Conservation (phyloP, 1,140 invertebrate genomes). For the Eciton burchellii region DNA sequence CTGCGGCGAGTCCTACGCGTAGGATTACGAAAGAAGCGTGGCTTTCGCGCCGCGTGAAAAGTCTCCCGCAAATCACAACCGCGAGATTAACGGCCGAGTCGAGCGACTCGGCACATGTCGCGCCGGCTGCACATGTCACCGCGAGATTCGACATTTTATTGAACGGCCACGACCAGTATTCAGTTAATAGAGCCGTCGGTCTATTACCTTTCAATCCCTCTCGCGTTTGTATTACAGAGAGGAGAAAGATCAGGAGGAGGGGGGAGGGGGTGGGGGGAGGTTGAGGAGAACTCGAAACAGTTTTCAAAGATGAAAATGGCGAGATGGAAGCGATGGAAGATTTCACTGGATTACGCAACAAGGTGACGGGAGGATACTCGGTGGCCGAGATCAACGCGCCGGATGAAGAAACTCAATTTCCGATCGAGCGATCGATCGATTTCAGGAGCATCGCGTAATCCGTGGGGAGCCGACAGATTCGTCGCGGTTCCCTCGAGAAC, state of each 20-base stretch:
- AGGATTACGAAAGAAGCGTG: constrained; percentile 47
- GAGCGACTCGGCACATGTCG: constrained; percentile 21
- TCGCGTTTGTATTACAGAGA: background rate
- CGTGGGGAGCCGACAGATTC: background rate
- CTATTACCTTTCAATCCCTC: background rate
- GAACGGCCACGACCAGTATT: background rate
- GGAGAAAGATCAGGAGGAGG: no score
- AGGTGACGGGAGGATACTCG: background rate
- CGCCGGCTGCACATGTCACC: constrained; percentile 42
- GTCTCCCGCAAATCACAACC: constrained; percentile 7
- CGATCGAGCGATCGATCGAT: background rate
- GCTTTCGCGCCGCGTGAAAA: constrained; percentile 23
- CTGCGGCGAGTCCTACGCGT: constrained; percentile 41
- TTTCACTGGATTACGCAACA: background rate
- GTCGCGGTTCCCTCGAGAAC: background rate
- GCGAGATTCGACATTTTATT: constrained; percentile 23
- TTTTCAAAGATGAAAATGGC: no score
- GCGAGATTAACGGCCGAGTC: constrained; percentile 7
- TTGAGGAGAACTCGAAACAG: no score
- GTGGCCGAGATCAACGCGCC: background rate
- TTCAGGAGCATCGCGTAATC: constrained; percentile 14
- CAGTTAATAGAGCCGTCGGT: background rate
- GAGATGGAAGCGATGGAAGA: no score
- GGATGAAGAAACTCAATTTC: background rate
- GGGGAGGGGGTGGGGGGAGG: no score